Evolutionary conservation across 2,888 invertebrate genomes (phyloP), one percentile per base, ranked within the genome.

Genomic region (Aquatica leii): DNA sequence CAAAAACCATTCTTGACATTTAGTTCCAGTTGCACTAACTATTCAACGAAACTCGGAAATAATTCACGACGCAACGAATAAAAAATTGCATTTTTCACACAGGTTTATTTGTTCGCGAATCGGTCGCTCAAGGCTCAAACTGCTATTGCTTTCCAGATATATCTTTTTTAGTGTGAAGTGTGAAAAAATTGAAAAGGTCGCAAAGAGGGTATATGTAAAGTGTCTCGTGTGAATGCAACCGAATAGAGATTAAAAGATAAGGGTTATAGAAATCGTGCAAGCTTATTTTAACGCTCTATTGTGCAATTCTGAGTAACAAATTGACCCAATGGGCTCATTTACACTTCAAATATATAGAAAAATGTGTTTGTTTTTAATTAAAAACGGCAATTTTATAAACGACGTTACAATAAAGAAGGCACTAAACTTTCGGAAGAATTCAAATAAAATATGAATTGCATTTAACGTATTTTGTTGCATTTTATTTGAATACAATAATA

Each of bases 171-270:
- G 18, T 43, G 57, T 37, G 53, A 65, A 65, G 65, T 65, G 65
- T 60, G 65, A 65, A 57, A 56, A 65, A 65, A 43, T 56, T 65
- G 56, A 65, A 65, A 65, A 54, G 65, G 60, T 50, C 34, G 60
- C 43, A 40, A 48, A 60, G 48, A 49, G 60, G 56, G 57, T 52
- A 37, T 49, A 52, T 51, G 24, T 41, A 48, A 62, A 46, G 58
- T 58, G 57, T 20, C 53, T 58, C 58, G 52, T 49, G 37, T 63
- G 62, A 63, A 63, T 63, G 62, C 53, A 53, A 53, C 54, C 35
- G 55, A 63, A 63, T 63, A 59, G 59, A 49, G 63, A 63, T 63
- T 63, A 59, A 63, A 63, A 63, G 63, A 63, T 63, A 63, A 63
- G 59, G 41, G 54, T 59, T 50, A 54, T 62, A 43, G 50, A 63